phyloP scores from a whole-genome alignment of 2,797 vertebrate species.

The Dallia pectoralis region DNA sequence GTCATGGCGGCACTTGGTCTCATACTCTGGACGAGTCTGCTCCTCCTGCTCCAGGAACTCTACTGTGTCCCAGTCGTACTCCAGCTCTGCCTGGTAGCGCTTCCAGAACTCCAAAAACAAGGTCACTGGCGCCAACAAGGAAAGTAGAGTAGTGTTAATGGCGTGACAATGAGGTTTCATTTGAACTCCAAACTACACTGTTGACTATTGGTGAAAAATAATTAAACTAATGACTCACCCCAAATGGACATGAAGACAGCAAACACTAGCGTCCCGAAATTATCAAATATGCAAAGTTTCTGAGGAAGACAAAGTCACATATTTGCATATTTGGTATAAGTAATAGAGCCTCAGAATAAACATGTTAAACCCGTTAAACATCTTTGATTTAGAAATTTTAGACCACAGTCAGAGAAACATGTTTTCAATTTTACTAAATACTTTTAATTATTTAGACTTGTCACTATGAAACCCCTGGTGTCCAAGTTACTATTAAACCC shows the following conservation, averaged over 20 bases:
- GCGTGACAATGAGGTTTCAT: neutral
- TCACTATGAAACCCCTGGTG: too few species aligned
- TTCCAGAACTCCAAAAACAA: slow-evolving; percentile 96
- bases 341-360: neutral
- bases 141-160: neutral
- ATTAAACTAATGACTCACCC: slow-evolving; percentile 77
- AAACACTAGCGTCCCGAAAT: slow-evolving; percentile 91
- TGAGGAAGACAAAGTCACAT: slow-evolving; percentile 62
- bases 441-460: too few species aligned
- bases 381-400: too few species aligned
- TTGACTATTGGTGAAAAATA: neutral
- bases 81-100: slow-evolving; percentile 86
- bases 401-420: too few species aligned
- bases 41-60: slow-evolving; percentile 91
- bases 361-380: neutral
- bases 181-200: neutral
- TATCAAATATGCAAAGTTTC: slow-evolving; percentile 95
- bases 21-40: slow-evolving; percentile 85
- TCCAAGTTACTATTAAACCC: too few species aligned
- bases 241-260: slow-evolving; percentile 95
- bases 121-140: slow-evolving; percentile 75
- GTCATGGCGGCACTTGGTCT: slow-evolving; percentile 81
- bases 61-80: slow-evolving; percentile 92
- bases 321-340: neutral
- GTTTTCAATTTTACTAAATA: too few species aligned